These are phyloP conservation scores for Melospiza melodia DNA, from an alignment of 2,113 vertebrate species.

Conservation along the genomic window DNA sequence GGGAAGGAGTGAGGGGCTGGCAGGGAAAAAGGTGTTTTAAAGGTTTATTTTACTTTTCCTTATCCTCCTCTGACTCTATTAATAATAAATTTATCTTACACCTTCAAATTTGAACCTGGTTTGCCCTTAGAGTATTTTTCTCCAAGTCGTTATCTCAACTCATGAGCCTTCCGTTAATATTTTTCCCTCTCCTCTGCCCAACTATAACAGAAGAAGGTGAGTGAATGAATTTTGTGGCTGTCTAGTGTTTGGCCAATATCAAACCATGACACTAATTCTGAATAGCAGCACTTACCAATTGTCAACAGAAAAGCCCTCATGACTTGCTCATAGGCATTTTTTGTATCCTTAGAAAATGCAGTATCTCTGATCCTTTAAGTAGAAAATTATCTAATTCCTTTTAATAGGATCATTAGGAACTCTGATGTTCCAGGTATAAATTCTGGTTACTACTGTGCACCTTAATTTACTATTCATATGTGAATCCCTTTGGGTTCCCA, in stretches of 20 bases:
- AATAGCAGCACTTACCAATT: background rate
- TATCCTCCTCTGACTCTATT: background rate
- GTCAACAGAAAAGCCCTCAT: background rate
- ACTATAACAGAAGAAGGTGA: background rate
- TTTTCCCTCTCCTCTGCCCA: background rate
- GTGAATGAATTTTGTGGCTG: background rate
- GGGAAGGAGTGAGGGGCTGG: background rate
- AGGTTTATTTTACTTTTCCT: background rate
- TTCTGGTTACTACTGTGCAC: slow-evolving; percentile 51
- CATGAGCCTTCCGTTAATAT: rapidly evolving
- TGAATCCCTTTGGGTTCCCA: slow-evolving; percentile 63
- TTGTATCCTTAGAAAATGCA: slow-evolving; percentile 54
- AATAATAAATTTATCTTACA: background rate
- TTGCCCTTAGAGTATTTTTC: background rate
- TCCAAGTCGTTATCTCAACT: background rate
- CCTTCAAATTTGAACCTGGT: background rate
- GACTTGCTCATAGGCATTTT: background rate
- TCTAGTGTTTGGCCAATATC: background rate
- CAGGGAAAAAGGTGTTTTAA: background rate
- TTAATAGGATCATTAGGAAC: slow-evolving; percentile 62
- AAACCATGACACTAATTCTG: background rate
- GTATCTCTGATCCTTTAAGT: slow-evolving; percentile 61
- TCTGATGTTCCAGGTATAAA: slow-evolving; percentile 57
- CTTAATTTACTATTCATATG: slow-evolving; percentile 71
- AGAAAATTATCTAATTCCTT: slow-evolving; percentile 68